Percentiles rank a stretch among this genome's conserved stretches.
Conservation (phyloP, 1,140 invertebrate genomes). For the Megalonaias nervosa region DNA sequence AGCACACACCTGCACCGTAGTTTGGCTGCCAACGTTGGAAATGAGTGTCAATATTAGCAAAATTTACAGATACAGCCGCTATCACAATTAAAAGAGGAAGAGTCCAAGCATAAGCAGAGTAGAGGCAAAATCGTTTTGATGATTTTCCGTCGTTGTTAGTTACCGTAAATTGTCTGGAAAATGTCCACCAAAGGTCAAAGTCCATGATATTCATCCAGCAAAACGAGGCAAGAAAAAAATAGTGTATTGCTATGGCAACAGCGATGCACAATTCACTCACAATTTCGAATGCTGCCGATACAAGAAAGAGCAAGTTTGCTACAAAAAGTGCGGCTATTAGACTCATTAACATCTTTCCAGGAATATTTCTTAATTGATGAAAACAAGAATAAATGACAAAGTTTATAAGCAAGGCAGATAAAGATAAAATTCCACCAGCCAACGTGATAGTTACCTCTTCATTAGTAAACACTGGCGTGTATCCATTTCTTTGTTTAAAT, state of each 20-base stretch:
- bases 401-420: conserved; percentile 40
- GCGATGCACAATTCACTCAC: conserved; percentile 36
- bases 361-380: conserved; percentile 71
- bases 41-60: conserved; percentile 25
- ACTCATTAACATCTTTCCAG: conserved; percentile 73
- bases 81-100: conserved; percentile 71
- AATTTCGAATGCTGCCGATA: conserved; percentile 47
- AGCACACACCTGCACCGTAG: conserved; percentile 68
- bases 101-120: conserved; percentile 66
- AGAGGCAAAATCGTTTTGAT: conserved; percentile 70
- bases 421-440: conserved; percentile 41
- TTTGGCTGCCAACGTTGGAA: conserved; percentile 19
- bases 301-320: conserved; percentile 71
- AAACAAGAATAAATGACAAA: conserved; percentile 69
- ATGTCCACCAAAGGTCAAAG: conserved; percentile 78
- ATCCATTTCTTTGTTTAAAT: conserved; percentile 6
- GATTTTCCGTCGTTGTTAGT: conserved; percentile 24
- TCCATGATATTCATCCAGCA: conserved; percentile 76
- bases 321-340: conserved; percentile 70
- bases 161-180: conserved; percentile 49
- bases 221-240: conserved; percentile 74
- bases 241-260: conserved; percentile 73
- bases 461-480: conserved; percentile 21
- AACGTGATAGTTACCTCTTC: conserved; percentile 40
- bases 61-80: conserved; percentile 71